A percentile compares a stretch with the other conserved stretches of the same genome.
phyloP scores from a whole-genome alignment of 1,140 invertebrate species.

The Watersipora subatra region DNA sequence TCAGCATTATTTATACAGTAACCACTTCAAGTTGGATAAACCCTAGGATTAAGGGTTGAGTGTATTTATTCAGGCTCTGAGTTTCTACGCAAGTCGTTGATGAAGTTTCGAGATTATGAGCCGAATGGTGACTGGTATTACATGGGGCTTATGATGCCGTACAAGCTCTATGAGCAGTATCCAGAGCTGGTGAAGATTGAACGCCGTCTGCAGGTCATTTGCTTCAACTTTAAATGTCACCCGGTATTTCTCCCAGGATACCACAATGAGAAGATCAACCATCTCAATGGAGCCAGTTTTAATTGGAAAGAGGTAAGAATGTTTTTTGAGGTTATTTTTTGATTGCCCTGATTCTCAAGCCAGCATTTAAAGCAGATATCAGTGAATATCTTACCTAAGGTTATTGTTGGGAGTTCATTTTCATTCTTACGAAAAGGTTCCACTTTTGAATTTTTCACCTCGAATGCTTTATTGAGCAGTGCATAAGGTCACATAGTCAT shows the following conservation, averaged over 20 bases:
- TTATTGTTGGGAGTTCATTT: no score
- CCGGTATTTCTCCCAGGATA: constrained; percentile 20
- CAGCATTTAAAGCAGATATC: no score
- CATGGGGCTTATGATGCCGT: constrained; percentile 23
- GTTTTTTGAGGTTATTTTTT: neutral
- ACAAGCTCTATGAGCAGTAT: constrained; percentile 23
- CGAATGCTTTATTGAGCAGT: no score
- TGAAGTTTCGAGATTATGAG: constrained; percentile 18
- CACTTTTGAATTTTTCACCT: no score
- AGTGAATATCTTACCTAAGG: no score
- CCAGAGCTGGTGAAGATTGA: constrained; percentile 22
- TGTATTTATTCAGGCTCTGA: constrained; percentile 13
- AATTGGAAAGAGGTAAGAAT: constrained; percentile 17
- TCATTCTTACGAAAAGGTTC: no score
- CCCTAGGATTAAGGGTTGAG: no score
- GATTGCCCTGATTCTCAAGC: no score
- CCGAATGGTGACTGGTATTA: constrained; percentile 20
- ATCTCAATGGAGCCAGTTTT: constrained; percentile 16
- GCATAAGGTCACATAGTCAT: no score
- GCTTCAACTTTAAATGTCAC: constrained; percentile 23
- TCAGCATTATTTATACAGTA: no score
- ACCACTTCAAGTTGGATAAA: no score
- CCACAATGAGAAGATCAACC: constrained; percentile 13
- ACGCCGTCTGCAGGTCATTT: constrained; percentile 21
- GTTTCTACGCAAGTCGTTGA: constrained; percentile 21